phyloP scores from a whole-genome alignment of 2,888 invertebrate species.

The Andrena fulva region DNA sequence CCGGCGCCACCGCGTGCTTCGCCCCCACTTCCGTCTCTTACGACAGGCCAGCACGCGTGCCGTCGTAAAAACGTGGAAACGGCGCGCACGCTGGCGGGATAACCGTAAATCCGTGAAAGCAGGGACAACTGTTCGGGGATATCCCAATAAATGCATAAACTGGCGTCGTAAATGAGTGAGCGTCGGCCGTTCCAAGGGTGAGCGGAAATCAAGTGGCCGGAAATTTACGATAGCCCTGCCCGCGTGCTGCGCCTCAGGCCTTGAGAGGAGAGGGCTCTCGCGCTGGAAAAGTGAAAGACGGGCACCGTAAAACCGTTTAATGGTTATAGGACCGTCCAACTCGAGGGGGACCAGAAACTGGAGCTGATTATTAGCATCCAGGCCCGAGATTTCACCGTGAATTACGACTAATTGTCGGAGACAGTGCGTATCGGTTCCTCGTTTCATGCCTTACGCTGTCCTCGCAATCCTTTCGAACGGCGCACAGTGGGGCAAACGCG shows the following conservation, averaged over 20 bases:
- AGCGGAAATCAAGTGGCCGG: slow-evolving; percentile 29
- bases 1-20: neutral
- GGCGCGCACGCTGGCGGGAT: slow-evolving; percentile 14
- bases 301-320: slow-evolving; percentile 53
- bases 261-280: slow-evolving; percentile 5
- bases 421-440: slow-evolving; percentile 6
- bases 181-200: neutral
- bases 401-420: slow-evolving; percentile 49
- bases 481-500: too few relatives aligned
- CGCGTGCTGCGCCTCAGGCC: slow-evolving; percentile 14
- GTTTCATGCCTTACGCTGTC: neutral
- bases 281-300: slow-evolving; percentile 13
- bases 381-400: slow-evolving; percentile 43
- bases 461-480: neutral
- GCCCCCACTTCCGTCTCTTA: neutral
- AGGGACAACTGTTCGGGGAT: neutral
- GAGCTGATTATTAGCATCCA: slow-evolving; percentile 40
- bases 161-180: slow-evolving; percentile 31
- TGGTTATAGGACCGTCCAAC: slow-evolving; percentile 37
- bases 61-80: slow-evolving; percentile 20
- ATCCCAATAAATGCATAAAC: slow-evolving; percentile 43
- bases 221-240: slow-evolving; percentile 49
- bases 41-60: slow-evolving; percentile 23
- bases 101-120: slow-evolving; percentile 34
- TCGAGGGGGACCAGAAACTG: slow-evolving; percentile 26